These are phyloP conservation scores for Thamnophis elegans DNA, from an alignment of 2,797 vertebrate genomes.

Conservation along the genomic window DNA sequence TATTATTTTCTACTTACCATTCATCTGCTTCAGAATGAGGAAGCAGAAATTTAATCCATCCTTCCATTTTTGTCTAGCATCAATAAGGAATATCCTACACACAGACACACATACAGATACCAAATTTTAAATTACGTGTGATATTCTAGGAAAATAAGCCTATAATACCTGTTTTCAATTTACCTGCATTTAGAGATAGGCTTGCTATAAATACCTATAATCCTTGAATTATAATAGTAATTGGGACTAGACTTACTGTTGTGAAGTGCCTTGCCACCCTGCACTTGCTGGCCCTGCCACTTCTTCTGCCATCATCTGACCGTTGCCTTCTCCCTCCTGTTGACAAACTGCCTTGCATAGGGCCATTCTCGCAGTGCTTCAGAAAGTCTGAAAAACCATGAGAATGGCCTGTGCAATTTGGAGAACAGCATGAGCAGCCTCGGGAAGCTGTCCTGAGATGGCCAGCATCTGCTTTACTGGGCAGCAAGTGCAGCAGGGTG, in stretches of 20 bases:
- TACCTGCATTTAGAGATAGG: neutral
- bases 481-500: neutral
- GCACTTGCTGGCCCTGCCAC: neutral
- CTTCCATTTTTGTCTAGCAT: neutral
- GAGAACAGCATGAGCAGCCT: neutral
- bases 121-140: neutral
- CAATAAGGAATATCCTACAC: neutral
- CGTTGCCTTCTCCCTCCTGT: neutral
- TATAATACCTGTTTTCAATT: neutral
- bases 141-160: neutral
- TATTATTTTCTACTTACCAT: neutral
- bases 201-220: neutral
- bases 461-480: neutral
- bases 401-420: neutral
- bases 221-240: neutral
- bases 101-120: no score
- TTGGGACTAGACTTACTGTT: neutral
- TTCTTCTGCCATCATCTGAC: neutral
- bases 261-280: neutral
- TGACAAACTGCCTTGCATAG: neutral
- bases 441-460: neutral
- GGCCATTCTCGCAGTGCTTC: neutral
- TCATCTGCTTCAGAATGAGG: neutral
- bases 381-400: neutral
- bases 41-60: neutral